These are phyloP conservation scores for Drosophila santomea DNA, from an alignment of 1,140 invertebrate genomes.

Conservation along the genomic window DNA sequence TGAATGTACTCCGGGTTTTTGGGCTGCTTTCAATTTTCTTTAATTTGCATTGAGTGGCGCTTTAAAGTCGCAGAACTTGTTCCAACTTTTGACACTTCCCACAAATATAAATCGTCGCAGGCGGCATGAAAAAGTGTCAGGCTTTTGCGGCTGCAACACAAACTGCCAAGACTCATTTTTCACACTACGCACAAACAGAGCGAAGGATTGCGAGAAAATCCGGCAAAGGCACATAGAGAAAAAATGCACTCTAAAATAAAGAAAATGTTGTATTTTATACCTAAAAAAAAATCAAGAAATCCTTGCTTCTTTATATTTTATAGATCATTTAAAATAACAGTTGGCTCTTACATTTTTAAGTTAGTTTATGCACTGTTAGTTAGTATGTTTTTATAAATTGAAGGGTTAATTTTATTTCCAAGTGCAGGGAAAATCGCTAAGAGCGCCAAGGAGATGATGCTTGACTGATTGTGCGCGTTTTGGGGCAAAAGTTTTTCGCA, in stretches of 20 bases:
- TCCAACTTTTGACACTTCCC: slow-evolving; percentile 71
- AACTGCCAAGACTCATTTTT: slow-evolving; percentile 78
- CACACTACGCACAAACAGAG: slow-evolving; percentile 49
- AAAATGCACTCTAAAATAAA: background rate
- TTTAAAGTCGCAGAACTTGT: slow-evolving; percentile 36
- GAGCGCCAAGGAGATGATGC: slow-evolving; percentile 38
- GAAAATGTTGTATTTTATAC: background rate
- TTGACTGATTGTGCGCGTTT: slow-evolving; percentile 76
- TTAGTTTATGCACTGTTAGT: no score
- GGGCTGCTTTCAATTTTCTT: slow-evolving; percentile 18
- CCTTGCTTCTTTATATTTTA: no score
- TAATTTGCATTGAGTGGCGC: slow-evolving; percentile 64
- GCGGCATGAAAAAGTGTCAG: slow-evolving; percentile 73
- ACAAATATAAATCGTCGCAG: slow-evolving; percentile 76
- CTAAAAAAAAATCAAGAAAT: no score
- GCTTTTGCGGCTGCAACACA: slow-evolving; percentile 67
- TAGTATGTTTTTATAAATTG: background rate
- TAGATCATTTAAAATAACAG: no score
- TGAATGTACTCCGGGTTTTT: slow-evolving; percentile 15
- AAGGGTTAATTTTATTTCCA: background rate
- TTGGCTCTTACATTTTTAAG: no score
- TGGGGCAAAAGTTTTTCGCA: slow-evolving; percentile 79
- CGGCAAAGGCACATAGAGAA: background rate
- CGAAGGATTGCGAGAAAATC: slow-evolving; percentile 13
- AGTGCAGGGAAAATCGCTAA: background rate